phyloP scores from a whole-genome alignment of 2,888 invertebrate species.

The Sialis fuliginosa region DNA sequence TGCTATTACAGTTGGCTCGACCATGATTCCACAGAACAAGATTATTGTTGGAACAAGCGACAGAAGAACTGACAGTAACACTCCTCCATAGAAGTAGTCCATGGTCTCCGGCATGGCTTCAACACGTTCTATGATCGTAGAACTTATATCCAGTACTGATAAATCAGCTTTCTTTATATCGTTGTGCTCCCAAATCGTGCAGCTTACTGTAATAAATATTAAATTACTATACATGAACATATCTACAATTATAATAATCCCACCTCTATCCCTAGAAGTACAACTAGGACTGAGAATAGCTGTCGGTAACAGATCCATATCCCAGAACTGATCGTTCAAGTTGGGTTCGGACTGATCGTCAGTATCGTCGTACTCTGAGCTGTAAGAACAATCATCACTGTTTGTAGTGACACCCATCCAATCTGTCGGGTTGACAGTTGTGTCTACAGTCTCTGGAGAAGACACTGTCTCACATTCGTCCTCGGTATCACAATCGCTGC shows the following conservation, averaged over 20 bases:
- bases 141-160: constrained; percentile 87
- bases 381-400: constrained; percentile 72
- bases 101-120: constrained; percentile 63
- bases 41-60: constrained; percentile 40
- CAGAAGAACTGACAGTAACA: constrained; percentile 38
- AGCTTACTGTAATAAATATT: constrained; percentile 53
- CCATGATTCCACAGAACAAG: too few species aligned
- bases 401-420: constrained; percentile 83
- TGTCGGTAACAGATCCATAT: constrained; percentile 53
- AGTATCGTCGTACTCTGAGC: constrained; percentile 39
- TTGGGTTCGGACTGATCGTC: constrained; percentile 24
- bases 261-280: constrained; percentile 58
- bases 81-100: constrained; percentile 59
- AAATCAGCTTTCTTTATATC: constrained; percentile 86
- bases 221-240: constrained; percentile 1
- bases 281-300: constrained; percentile 53
- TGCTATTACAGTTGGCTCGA: constrained; percentile 25
- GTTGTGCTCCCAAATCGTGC: constrained; percentile 85
- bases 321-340: constrained; percentile 36
- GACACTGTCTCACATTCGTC: constrained; percentile 40
- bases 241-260: constrained; percentile 6
- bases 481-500: constrained; percentile 33
- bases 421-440: constrained; percentile 50
- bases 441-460: constrained; percentile 40
- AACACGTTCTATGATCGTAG: constrained; percentile 81